phyloP scores from a whole-genome alignment of 2,797 vertebrate genomes.

The Cyclopterus lumpus region DNA sequence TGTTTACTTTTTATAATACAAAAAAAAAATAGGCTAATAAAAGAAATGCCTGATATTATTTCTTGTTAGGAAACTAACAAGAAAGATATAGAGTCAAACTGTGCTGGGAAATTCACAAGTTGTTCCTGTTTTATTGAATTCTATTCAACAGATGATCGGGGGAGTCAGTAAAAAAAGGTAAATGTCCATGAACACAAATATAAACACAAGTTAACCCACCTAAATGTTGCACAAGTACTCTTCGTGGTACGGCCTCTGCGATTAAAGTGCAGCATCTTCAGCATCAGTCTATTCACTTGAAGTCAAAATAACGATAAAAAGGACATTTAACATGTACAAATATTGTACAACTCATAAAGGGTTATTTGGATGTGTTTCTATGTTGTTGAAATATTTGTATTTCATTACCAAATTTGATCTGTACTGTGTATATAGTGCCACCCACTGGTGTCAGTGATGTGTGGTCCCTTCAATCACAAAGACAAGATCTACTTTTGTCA shows the following conservation, averaged over 20 bases:
- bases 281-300: background rate
- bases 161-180: background rate
- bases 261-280: background rate
- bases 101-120: background rate
- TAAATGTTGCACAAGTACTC: background rate
- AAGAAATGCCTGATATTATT: background rate
- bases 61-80: background rate
- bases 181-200: background rate
- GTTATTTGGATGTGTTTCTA: background rate
- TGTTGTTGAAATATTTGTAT: background rate
- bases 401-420: background rate
- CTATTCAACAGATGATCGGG: background rate
- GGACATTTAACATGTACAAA: no score
- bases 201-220: background rate
- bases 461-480: background rate
- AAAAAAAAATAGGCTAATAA: background rate
- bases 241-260: background rate
- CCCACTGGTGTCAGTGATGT: conserved; percentile 9
- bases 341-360: background rate
- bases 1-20: background rate
- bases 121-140: background rate
- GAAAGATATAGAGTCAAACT: no score
- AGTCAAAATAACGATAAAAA: background rate
- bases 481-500: no score
- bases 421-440: conserved; percentile 12